Conservation (phyloP, 2,797 vertebrate species). For the Rhinoraja longicauda region DNA sequence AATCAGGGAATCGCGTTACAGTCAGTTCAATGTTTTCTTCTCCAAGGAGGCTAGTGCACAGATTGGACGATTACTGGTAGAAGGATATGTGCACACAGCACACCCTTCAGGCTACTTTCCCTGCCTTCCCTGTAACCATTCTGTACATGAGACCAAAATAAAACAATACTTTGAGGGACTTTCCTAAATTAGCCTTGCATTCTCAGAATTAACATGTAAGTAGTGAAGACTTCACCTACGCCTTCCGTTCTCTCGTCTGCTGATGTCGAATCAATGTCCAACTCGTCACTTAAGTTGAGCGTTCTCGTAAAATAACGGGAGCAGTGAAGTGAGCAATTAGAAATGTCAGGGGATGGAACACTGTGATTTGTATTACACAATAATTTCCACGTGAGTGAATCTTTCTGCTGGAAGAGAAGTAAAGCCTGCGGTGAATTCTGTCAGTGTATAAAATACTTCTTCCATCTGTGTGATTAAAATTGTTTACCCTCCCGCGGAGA, state of each 20-base stretch:
- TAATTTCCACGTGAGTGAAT: conserved; percentile 5
- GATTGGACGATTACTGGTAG: neutral
- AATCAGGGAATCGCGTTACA: neutral
- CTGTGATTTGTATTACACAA: neutral
- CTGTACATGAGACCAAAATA: neutral
- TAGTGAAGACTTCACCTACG: neutral
- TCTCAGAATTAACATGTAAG: neutral
- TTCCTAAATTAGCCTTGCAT: neutral
- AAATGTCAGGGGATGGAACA: conserved; percentile 9
- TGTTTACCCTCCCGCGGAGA: neutral
- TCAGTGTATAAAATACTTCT: conserved; percentile 13
- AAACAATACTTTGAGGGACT: neutral
- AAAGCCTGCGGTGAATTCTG: neutral
- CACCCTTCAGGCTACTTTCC: neutral
- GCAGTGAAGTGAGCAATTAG: conserved; percentile 30
- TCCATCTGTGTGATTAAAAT: neutral
- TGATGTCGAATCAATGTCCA: neutral
- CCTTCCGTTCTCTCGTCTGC: neutral
- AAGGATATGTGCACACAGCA: neutral
- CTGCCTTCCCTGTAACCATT: neutral
- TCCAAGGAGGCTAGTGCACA: neutral
- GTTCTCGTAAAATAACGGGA: neutral
- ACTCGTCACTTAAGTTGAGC: neutral
- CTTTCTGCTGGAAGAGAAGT: neutral
- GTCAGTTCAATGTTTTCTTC: neutral